Percentiles rank a stretch among this genome's conserved stretches.
phyloP scores from a whole-genome alignment of 2,113 vertebrate genomes.

The Myanophis thanlyinensis region DNA sequence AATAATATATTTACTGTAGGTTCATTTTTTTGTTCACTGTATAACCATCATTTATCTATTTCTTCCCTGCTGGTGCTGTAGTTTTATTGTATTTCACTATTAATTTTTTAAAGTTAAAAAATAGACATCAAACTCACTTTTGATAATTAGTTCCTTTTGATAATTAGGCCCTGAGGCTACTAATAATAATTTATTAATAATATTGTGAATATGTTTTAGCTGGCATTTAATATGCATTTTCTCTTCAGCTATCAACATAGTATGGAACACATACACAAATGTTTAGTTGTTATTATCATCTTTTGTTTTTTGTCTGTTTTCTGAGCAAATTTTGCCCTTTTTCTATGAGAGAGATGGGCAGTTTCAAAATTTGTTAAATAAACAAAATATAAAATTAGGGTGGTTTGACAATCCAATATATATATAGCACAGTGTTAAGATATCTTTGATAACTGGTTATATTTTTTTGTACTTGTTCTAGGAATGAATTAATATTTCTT shows the following conservation, averaged over 20 bases:
- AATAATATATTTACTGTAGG: not conserved
- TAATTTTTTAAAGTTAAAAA: not conserved
- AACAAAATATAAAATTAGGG: not conserved
- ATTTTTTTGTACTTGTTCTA: not conserved
- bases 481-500: not conserved
- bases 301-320: not conserved
- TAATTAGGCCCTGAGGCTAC: not conserved
- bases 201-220: not conserved
- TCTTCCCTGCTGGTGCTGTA: not conserved
- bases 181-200: not conserved
- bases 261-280: not conserved
- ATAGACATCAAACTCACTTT: not conserved
- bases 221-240: not conserved
- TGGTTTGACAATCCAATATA: not conserved
- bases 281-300: not conserved
- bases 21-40: not conserved
- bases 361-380: not conserved
- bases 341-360: not conserved
- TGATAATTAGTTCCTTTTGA: not conserved
- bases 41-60: not conserved
- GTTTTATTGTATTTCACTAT: not conserved
- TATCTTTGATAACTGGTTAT: not conserved
- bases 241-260: not conserved
- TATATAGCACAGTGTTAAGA: not conserved
- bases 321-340: not conserved